Evolutionary conservation across 1,140 invertebrate genomes (phyloP).

Genomic region (Magallana angulata): DNA sequence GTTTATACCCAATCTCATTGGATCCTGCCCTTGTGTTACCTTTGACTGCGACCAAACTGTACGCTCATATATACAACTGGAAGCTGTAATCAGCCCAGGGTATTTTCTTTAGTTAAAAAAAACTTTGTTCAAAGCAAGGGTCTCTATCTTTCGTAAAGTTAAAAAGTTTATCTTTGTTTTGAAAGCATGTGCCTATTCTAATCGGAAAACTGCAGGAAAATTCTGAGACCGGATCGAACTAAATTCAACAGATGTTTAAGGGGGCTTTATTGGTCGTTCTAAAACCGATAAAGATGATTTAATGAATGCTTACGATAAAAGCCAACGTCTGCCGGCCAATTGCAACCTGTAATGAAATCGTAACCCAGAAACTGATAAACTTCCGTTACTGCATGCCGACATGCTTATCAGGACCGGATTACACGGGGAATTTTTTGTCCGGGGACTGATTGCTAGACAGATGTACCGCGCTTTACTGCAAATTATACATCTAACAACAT

Average conservation of each 20-base stretch:
- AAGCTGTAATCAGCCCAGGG: too few species aligned
- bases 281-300: constrained; percentile 38
- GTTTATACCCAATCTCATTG: too few species aligned
- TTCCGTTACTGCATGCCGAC: background rate
- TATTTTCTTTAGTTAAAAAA: too few species aligned
- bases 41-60: too few species aligned
- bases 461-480: too few species aligned
- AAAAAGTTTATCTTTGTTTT: constrained; percentile 11
- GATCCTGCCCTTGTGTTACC: too few species aligned
- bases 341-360: background rate
- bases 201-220: background rate
- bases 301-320: background rate
- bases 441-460: too few species aligned
- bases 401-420: constrained; percentile 14
- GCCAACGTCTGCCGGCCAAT: background rate
- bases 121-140: too few species aligned
- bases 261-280: background rate
- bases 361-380: constrained; percentile 14
- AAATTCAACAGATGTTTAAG: background rate
- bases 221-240: background rate
- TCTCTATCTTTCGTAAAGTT: background rate
- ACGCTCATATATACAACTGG: too few species aligned
- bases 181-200: background rate
- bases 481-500: too few species aligned
- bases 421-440: background rate